Base-by-base conservation (phyloP, 2,113 vertebrate genomes). In the Proterorhinus semilunaris region DNA sequence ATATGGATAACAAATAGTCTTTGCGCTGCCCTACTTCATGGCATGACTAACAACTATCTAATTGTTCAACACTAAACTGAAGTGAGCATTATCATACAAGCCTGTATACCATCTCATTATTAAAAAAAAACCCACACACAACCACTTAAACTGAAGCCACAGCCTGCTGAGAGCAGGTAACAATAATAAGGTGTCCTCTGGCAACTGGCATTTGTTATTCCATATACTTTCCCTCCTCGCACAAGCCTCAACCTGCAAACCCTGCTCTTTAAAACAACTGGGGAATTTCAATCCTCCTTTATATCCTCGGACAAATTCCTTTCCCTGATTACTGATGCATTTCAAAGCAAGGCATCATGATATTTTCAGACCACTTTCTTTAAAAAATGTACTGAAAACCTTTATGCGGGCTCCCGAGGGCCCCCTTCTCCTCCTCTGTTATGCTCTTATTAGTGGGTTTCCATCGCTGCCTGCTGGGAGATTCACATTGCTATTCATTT, bases 371-470 rank as follows among this genome's bases (percentile, higher is more conserved):
- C 91, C 84, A 91, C 93, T 96, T 87, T 91, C 81, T 95, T 95
- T 95, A 91, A 94, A 93, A 88, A 95, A 95, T 94, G 92, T 93
- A 93, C 91, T 94, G 92, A 94, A 90, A 92, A 92, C 92, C 94
- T 96, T 95, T 93, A 94, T 94, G 91, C 91, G 91, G 92, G 92
- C 83, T 95, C 95, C 95, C 94, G 83, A 84, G 93, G 94, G 93
- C 90, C 87, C 86, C 87, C 91, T 92, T 93, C 90, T 93, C 91
- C 92, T 94, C 92, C 89, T 91, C 94, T 94, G 93, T 93, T 94
- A 91, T 95, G 95, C 94, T 95, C 95, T 95, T 94, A 96, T 96
- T 96, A 96, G 94, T 92, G 94, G 93, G 91, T 92, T 92, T 95
- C 93, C 94, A 92, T 91, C 83, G 76, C 91, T 93, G 92, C 93